These are phyloP conservation scores for Smittia aterrima DNA, from an alignment of 2,888 invertebrate genomes.

Conservation along the genomic window DNA sequence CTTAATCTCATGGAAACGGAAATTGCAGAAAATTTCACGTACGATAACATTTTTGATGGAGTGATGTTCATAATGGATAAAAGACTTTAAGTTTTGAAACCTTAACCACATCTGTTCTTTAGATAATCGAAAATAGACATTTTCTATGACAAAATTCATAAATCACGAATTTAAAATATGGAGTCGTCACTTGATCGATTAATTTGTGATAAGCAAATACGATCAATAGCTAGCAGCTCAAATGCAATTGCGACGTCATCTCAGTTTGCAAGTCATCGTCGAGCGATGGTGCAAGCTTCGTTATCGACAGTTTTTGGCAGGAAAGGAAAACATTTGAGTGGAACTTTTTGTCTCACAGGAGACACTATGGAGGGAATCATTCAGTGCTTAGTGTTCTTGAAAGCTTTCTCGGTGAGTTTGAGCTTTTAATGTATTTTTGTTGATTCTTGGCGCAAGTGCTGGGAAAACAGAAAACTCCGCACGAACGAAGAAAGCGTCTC, in stretches of 20 bases:
- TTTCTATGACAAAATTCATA: background rate
- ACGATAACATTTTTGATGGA: background rate
- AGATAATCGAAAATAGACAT: slow-evolving; percentile 16
- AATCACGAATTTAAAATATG: slow-evolving; percentile 25
- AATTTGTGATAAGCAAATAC: slow-evolving; percentile 58
- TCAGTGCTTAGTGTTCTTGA: slow-evolving; percentile 87
- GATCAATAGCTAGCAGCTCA: slow-evolving; percentile 55
- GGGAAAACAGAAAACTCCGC: too few relatives aligned
- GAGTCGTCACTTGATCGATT: slow-evolving; percentile 70
- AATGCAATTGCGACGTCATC: slow-evolving; percentile 54
- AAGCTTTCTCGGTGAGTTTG: slow-evolving; percentile 85
- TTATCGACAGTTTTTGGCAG: slow-evolving; percentile 71
- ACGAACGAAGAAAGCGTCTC: background rate
- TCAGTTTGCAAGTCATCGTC: slow-evolving; percentile 53
- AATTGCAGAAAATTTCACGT: background rate
- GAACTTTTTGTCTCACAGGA: slow-evolving; percentile 84
- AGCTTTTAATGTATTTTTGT: slow-evolving; percentile 8
- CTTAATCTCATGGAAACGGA: background rate
- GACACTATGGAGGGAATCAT: slow-evolving; percentile 93
- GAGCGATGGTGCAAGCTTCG: slow-evolving; percentile 76
- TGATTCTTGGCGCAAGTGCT: background rate
- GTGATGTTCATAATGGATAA: slow-evolving; percentile 1
- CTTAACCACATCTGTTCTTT: background rate
- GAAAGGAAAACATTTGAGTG: slow-evolving; percentile 78
- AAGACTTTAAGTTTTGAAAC: background rate